Evolutionary conservation across 2,888 invertebrate genomes (phyloP).

Genomic region (Chloromyia formosa): DNA sequence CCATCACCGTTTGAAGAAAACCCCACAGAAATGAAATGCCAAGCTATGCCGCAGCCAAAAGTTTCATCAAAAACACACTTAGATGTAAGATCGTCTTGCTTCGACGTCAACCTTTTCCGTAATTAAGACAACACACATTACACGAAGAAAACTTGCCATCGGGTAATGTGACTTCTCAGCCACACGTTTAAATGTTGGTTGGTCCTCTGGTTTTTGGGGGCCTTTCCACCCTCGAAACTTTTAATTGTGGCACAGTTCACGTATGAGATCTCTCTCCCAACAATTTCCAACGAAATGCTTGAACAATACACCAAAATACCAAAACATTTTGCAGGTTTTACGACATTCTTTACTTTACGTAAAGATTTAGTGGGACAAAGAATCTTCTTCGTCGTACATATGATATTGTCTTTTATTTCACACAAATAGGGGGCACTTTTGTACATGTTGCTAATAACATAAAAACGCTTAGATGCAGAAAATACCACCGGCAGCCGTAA

Average conservation of each 20-base stretch:
- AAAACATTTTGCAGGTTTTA: slow-evolving; percentile 16
- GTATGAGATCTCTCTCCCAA: slow-evolving; percentile 15
- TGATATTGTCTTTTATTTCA: slow-evolving; percentile 32
- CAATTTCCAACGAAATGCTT: slow-evolving; percentile 10
- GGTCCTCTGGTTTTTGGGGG: neutral
- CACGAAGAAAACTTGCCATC: slow-evolving; percentile 27
- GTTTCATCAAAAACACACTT: neutral
- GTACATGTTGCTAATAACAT: slow-evolving; percentile 30
- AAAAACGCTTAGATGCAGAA: neutral
- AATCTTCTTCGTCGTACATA: slow-evolving; percentile 20
- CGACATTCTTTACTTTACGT: slow-evolving; percentile 38
- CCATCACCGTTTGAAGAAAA: slow-evolving; percentile 1
- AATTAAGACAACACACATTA: slow-evolving; percentile 40
- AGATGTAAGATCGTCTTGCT: neutral
- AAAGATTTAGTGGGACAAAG: slow-evolving; percentile 30
- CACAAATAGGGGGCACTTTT: neutral
- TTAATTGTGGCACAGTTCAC: slow-evolving; percentile 38
- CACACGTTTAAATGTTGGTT: slow-evolving; percentile 32
- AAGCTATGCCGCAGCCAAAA: neutral
- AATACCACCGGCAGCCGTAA: slow-evolving; percentile 1
- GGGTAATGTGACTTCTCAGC: slow-evolving; percentile 27
- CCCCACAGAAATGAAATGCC: neutral
- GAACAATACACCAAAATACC: neutral
- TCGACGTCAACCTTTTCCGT: neutral
- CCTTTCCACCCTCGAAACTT: slow-evolving; percentile 27